Conservation (phyloP, 2,888 invertebrate genomes). For the Junonia oenone region DNA sequence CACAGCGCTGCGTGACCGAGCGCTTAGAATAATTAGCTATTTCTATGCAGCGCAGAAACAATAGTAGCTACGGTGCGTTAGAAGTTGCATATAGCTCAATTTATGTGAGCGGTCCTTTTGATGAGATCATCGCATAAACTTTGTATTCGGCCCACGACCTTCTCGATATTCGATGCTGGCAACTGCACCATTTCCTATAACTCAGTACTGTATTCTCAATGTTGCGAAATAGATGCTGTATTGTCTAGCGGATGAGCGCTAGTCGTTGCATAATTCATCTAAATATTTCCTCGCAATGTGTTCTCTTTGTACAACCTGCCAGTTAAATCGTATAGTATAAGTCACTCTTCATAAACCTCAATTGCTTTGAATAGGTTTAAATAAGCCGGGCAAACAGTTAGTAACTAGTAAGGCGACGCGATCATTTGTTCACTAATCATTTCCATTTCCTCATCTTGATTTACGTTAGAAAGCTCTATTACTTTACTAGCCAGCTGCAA, state of each 20-base stretch:
- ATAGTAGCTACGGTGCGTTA: conserved; percentile 77
- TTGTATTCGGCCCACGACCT: conserved; percentile 72
- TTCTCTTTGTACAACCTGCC: neutral
- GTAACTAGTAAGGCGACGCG: neutral
- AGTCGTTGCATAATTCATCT: conserved; percentile 1
- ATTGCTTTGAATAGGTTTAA: neutral
- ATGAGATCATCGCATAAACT: conserved; percentile 74
- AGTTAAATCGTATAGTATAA: neutral
- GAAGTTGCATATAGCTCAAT: conserved; percentile 75
- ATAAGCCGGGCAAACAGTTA: neutral
- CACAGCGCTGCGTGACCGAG: conserved; percentile 16
- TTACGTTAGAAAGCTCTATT: neutral
- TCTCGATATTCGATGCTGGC: conserved; percentile 67
- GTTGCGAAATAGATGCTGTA: conserved; percentile 69
- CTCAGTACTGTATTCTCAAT: conserved; percentile 54
- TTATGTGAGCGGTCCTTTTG: conserved; percentile 77
- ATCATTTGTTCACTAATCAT: neutral
- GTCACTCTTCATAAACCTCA: neutral
- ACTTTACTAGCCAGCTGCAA: neutral
- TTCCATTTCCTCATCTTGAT: neutral
- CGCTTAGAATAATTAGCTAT: conserved; percentile 56
- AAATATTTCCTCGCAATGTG: conserved; percentile 3
- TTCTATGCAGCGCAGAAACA: conserved; percentile 77
- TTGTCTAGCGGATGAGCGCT: conserved; percentile 53
- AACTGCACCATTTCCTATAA: conserved; percentile 75